phyloP scores from a whole-genome alignment of 2,113 vertebrate genomes.

The Burhinus oedicnemus region DNA sequence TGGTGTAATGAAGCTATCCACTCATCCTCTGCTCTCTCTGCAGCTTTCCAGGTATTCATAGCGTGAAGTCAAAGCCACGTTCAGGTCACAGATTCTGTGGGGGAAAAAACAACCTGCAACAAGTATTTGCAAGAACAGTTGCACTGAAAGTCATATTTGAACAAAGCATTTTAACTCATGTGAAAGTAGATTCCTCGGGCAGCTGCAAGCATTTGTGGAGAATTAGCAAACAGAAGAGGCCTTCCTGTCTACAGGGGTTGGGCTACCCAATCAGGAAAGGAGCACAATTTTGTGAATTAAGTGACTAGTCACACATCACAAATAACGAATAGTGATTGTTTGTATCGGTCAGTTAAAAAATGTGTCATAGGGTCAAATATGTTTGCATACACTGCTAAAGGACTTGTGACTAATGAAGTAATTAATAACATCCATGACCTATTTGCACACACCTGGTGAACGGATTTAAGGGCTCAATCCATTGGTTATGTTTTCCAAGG shows the following conservation, averaged over 20 bases:
- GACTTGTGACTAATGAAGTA: background rate
- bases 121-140: background rate
- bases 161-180: background rate
- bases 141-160: background rate
- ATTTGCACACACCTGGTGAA: slow-evolving; percentile 11
- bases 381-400: slow-evolving; percentile 45
- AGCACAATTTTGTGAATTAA: background rate
- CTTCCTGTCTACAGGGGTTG: background rate
- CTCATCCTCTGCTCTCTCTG: background rate
- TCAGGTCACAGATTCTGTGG: background rate
- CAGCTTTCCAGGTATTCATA: background rate
- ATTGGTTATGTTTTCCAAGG: background rate
- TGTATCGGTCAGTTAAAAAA: background rate
- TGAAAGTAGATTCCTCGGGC: background rate
- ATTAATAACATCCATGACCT: background rate
- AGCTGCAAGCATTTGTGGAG: background rate
- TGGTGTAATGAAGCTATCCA: background rate
- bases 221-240: background rate
- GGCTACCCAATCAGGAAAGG: background rate
- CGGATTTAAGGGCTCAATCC: background rate
- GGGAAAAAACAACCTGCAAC: background rate
- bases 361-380: slow-evolving; percentile 37
- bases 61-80: accelerated
- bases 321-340: background rate
- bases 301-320: accelerated